A percentile compares a stretch with the other conserved stretches of the same genome.
Evolutionary conservation across 53 echinoderm and acorn worm genomes (phyloP).

Genomic region (Echinarachnius parma): DNA sequence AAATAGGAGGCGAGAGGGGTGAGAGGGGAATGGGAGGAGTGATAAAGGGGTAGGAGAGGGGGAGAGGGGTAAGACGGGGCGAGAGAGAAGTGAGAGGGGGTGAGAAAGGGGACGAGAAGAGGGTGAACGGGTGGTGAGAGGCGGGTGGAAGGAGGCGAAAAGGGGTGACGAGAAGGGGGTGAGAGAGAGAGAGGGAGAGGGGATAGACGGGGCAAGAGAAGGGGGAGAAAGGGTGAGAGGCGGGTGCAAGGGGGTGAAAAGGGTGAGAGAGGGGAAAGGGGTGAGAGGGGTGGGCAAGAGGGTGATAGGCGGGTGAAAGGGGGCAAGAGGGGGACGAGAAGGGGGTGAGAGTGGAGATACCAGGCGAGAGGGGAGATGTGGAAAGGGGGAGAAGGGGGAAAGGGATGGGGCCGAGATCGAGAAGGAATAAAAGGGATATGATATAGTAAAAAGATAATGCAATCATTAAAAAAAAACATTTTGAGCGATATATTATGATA

Average conservation of each 20-base stretch:
- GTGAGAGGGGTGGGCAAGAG: neutral
- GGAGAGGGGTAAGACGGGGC: too few relatives aligned
- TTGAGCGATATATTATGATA: too few relatives aligned
- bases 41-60: too few relatives aligned
- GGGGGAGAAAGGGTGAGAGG: neutral
- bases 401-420: neutral
- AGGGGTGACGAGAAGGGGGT: neutral
- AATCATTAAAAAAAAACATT: too few relatives aligned
- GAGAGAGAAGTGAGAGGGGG: too few relatives aligned
- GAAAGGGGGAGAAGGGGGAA: neutral
- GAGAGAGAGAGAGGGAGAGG: neutral
- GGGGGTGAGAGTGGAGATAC: neutral
- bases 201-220: neutral
- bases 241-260: neutral
- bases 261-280: neutral
- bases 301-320: neutral
- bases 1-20: too few relatives aligned
- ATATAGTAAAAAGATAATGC: too few relatives aligned
- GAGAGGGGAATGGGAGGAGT: too few relatives aligned
- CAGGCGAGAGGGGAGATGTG: neutral
- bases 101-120: too few relatives aligned
- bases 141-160: too few relatives aligned
- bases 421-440: neutral
- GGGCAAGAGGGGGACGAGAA: neutral
- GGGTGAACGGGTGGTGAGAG: too few relatives aligned